Evolutionary conservation across 2,888 invertebrate genomes (phyloP).

Genomic region (Xestia c-nigrum): DNA sequence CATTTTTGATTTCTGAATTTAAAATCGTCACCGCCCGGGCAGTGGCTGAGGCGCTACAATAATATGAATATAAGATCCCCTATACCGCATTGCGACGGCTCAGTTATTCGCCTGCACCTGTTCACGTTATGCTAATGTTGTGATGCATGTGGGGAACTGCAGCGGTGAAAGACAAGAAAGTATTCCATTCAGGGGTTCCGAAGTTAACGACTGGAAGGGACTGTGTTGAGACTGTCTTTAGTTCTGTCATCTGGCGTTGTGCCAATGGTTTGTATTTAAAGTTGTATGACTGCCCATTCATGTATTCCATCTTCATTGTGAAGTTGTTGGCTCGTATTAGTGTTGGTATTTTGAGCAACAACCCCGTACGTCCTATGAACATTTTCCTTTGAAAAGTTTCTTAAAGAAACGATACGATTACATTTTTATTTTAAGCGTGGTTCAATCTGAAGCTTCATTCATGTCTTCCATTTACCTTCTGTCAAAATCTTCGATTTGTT

Average conservation of each 20-base stretch:
- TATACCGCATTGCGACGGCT: conserved; percentile 89
- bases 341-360: conserved; percentile 13
- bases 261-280: conserved; percentile 49
- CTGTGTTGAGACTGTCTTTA: conserved; percentile 27
- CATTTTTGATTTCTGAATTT: conserved; percentile 68
- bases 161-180: conserved; percentile 66
- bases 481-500: not conserved
- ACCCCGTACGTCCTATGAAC: not conserved
- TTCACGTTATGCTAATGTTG: conserved; percentile 82
- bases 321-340: conserved; percentile 24
- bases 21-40: conserved; percentile 62
- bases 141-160: conserved; percentile 72
- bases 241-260: conserved; percentile 38
- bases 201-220: conserved; percentile 41
- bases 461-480: not conserved
- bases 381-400: conserved; percentile 7
- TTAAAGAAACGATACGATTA: not conserved
- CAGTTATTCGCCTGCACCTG: conserved; percentile 88
- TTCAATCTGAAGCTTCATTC: not conserved
- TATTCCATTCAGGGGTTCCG: conserved; percentile 58
- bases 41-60: conserved; percentile 77
- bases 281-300: conserved; percentile 27
- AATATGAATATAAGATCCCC: conserved; percentile 87
- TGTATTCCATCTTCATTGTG: conserved; percentile 24
- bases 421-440: not conserved